Evolutionary conservation across 1,140 invertebrate species (phyloP).

Genomic region (Leptinotarsa defecta): DNA sequence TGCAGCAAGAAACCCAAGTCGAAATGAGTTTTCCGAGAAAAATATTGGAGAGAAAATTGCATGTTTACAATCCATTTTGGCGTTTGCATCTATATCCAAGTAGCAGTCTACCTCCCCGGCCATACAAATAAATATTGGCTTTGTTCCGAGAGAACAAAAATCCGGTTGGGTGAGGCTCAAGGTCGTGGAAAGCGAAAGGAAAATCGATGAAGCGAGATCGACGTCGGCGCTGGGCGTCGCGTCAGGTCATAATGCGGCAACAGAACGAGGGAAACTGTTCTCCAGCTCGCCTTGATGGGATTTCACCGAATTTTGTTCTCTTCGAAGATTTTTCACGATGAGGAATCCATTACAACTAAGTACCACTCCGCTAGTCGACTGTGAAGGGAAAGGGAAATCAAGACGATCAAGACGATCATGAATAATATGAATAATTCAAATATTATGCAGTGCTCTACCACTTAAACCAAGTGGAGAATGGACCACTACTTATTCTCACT

Average conservation of each 20-base stretch:
- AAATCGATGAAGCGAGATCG: not conserved
- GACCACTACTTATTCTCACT: too few species aligned
- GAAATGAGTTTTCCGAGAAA: not conserved
- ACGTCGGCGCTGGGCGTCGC: not conserved
- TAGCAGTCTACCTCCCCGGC: not conserved
- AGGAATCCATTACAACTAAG: too few species aligned
- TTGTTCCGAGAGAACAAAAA: not conserved
- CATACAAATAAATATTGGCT: not conserved
- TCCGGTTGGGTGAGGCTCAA: not conserved
- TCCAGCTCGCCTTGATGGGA: not conserved
- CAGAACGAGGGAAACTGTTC: not conserved
- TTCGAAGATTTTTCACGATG: not conserved
- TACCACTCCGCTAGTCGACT: too few species aligned
- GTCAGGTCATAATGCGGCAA: not conserved
- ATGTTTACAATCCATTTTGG: not conserved
- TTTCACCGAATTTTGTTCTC: not conserved
- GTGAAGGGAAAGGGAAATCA: too few species aligned
- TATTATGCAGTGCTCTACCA: too few species aligned
- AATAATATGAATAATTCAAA: too few species aligned
- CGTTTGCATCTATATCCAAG: not conserved
- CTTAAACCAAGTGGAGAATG: too few species aligned
- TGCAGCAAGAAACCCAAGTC: not conserved
- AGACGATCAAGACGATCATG: too few species aligned
- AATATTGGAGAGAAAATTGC: not conserved
- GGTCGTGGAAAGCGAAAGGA: conserved; percentile 7